A percentile compares a stretch with the other conserved stretches of the same genome.
phyloP scores from a whole-genome alignment of 2,888 invertebrate species.

The Furcula furcula region DNA sequence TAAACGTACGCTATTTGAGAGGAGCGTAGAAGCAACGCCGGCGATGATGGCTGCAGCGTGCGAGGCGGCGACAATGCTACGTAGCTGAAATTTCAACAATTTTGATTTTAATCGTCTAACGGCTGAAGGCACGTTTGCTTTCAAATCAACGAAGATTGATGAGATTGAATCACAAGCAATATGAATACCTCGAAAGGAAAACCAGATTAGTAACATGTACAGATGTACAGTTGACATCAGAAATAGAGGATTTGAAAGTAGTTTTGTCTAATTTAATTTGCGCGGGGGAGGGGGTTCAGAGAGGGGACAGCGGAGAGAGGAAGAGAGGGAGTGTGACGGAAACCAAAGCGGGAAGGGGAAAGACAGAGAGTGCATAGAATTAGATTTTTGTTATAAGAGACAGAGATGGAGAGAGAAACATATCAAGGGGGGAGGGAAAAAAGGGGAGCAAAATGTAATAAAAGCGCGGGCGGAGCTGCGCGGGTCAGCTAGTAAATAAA shows the following conservation, averaged over 20 bases:
- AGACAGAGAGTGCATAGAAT: too few relatives aligned
- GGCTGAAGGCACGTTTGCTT: conserved; percentile 32
- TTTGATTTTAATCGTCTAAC: conserved; percentile 33
- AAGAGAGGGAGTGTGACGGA: too few relatives aligned
- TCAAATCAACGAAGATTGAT: conserved; percentile 10
- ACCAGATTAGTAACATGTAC: conserved; percentile 1
- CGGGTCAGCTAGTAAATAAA: too few relatives aligned
- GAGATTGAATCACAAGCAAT: conserved; percentile 14
- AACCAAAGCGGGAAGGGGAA: too few relatives aligned
- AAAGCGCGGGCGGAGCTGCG: too few relatives aligned
- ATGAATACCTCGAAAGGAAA: conserved; percentile 16
- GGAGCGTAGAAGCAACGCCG: conserved; percentile 52
- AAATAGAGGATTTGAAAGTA: not conserved
- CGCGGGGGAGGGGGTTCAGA: too few relatives aligned
- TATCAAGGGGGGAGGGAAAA: too few relatives aligned
- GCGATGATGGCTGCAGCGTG: conserved; percentile 44
- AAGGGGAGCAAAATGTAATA: too few relatives aligned
- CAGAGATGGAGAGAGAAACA: too few relatives aligned
- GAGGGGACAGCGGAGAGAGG: too few relatives aligned
- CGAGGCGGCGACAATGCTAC: conserved; percentile 46
- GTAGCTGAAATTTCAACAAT: conserved; percentile 54
- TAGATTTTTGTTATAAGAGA: too few relatives aligned
- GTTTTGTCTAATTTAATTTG: too few relatives aligned
- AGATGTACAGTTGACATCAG: not conserved
- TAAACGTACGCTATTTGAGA: conserved; percentile 50